A percentile compares a stretch with the other conserved stretches of the same genome.
These are phyloP conservation scores for Erpornis zantholeuca DNA, from an alignment of 2,113 vertebrate species.

Conservation along the genomic window DNA sequence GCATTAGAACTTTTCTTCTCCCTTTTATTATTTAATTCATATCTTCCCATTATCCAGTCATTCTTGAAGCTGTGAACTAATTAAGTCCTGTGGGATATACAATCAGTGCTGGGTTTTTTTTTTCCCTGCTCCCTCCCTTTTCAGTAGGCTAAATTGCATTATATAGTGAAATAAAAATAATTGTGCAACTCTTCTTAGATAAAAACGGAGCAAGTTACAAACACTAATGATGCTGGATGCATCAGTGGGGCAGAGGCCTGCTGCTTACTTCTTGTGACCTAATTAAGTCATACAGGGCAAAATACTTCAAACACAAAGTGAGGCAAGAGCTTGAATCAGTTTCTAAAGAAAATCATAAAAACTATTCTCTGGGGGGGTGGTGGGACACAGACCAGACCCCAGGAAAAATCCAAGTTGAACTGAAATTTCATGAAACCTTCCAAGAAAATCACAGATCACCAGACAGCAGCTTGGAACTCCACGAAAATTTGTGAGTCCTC, in stretches of 20 bases:
- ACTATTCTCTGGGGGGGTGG: not conserved
- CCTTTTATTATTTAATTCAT: slow-evolving; percentile 66
- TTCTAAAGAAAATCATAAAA: not conserved
- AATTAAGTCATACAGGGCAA: slow-evolving; percentile 50
- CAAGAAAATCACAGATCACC: not conserved
- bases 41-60: slow-evolving; percentile 35
- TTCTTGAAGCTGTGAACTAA: slow-evolving; percentile 72
- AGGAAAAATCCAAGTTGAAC: not conserved
- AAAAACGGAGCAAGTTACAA: slow-evolving; percentile 55
- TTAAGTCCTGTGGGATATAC: slow-evolving; percentile 81
- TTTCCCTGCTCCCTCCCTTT: not conserved
- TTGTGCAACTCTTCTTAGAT: slow-evolving; percentile 48
- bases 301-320: not conserved
- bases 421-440: not conserved
- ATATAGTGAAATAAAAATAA: slow-evolving; percentile 27
- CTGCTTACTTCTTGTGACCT: slow-evolving; percentile 22
- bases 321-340: not conserved
- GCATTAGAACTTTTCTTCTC: slow-evolving; percentile 57
- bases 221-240: slow-evolving; percentile 53
- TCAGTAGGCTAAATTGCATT: slow-evolving; percentile 69
- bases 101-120: slow-evolving; percentile 37
- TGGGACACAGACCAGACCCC: not conserved
- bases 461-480: not conserved
- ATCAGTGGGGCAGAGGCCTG: slow-evolving; percentile 22
- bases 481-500: not conserved